Conservation (phyloP, 1,140 invertebrate genomes). For the Sesamia nonagrioides region DNA sequence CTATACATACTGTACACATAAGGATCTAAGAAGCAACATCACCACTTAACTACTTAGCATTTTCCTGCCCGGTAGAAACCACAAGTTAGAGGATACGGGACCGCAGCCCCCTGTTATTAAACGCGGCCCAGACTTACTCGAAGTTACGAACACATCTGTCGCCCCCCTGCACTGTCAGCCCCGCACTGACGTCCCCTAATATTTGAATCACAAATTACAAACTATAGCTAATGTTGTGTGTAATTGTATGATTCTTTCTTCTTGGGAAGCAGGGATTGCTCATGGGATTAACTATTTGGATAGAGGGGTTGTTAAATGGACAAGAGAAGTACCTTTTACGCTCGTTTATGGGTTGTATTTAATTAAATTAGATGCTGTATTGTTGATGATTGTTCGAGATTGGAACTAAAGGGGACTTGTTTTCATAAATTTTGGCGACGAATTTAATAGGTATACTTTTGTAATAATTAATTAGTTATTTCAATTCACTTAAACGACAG, state of each 20-base stretch:
- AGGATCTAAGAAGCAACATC: slow-evolving; percentile 1
- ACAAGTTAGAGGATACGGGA: neutral
- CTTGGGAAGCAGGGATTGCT: neutral
- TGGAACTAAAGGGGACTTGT: no score
- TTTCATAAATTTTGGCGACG: no score
- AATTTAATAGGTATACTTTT: no score
- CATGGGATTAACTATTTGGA: neutral
- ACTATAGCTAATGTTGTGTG: slow-evolving; percentile 44
- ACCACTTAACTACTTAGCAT: slow-evolving; percentile 2
- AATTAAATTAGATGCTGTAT: slow-evolving; percentile 12
- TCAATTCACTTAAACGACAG: no score
- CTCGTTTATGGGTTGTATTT: slow-evolving; percentile 11
- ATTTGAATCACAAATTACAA: slow-evolving; percentile 50
- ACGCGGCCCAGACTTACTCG: slow-evolving; percentile 9
- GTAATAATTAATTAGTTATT: no score
- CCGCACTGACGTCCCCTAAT: neutral
- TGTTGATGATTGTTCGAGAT: no score
- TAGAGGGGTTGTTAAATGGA: neutral
- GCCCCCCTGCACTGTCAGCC: neutral
- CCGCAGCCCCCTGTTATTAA: slow-evolving; percentile 36
- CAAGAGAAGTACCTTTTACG: neutral
- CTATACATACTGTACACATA: neutral
- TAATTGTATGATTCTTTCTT: slow-evolving; percentile 45
- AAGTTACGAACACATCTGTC: slow-evolving; percentile 32
- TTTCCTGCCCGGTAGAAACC: neutral